Percentiles rank a stretch among this genome's conserved stretches.
Conservation (phyloP, 2,113 vertebrate species). For the Brienomyrus brachyistius region DNA sequence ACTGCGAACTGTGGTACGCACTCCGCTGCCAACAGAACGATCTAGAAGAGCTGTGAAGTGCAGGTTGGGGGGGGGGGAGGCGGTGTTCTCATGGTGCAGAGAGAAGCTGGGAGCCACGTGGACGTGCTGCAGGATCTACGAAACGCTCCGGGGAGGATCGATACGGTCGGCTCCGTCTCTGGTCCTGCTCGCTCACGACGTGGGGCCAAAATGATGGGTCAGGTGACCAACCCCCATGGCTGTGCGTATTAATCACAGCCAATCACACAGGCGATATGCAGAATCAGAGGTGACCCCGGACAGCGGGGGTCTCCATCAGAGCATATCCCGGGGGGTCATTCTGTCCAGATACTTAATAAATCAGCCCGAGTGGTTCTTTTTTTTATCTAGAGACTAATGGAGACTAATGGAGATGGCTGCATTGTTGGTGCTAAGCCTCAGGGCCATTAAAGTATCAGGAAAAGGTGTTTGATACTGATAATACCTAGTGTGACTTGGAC, state of each 20-base stretch:
- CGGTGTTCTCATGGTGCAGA: neutral
- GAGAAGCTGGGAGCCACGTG: neutral
- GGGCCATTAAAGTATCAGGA: neutral
- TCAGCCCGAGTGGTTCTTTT: neutral
- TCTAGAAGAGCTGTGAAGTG: neutral
- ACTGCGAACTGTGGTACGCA: neutral
- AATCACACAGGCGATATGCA: neutral
- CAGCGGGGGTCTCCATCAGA: neutral
- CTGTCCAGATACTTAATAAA: neutral
- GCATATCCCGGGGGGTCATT: neutral
- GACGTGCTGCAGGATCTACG: neutral
- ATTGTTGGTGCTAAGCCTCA: neutral
- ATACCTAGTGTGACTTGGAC: neutral
- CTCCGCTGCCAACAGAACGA: neutral
- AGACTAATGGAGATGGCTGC: neutral
- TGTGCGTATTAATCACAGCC: neutral
- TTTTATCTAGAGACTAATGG: neutral
- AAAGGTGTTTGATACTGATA: neutral
- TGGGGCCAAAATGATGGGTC: neutral
- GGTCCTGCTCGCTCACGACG: neutral
- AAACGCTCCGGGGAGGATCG: neutral
- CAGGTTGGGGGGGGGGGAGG: neutral
- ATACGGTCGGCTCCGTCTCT: neutral
- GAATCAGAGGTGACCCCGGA: neutral
- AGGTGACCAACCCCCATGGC: neutral